Evolutionary conservation across 2,888 invertebrate genomes (phyloP), one percentile per base, ranked within the genome.

Genomic region (Drosophila atripex): DNA sequence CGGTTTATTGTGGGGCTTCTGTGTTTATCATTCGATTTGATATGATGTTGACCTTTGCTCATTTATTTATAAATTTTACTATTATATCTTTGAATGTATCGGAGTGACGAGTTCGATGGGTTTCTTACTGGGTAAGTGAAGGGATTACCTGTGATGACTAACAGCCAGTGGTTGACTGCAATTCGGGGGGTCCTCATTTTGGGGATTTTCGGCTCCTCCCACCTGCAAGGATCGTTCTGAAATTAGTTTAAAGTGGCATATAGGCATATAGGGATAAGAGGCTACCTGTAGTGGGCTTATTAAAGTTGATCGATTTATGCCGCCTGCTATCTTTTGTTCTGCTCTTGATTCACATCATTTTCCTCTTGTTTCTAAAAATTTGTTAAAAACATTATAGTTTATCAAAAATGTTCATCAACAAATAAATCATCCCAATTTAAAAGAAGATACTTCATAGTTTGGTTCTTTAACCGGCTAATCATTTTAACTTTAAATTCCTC

Each of bases 101-200:
- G 32, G 38, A n/a, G 35, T 28, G 32, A 14, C 28, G 18, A 8
- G 18, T 6, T 23, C 5, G 45, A 61, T 49, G 61, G 8, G 41
- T 41, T 28, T 32, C 35, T 16, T 18, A 16, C 41, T 54, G 66
- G 50, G 49, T 66, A 50, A 38, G 66, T 70, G 64, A 53, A 68
- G 60, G 46, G 52, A 46, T 89, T 88, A 90, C 90, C 90, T 90
- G 90, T 79, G 63, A 90, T 64, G 68, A 80, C 78, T 72, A 90
- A 71, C 76, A 90, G 85, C 88, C 89, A 86, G 63, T 86, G 87
- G 60, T 78, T 77, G 55, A 65, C 64, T 63, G 66, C 68, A 56
- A 49, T 75, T 51, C 65, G 68, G 59, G 68, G 71, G n/a, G 64
- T 71, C 84, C 68, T 76, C 80, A 80, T 80, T 66, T 72, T 57